Evolutionary conservation across 2,888 invertebrate genomes (phyloP).

Genomic region (Trichacis sp.): DNA sequence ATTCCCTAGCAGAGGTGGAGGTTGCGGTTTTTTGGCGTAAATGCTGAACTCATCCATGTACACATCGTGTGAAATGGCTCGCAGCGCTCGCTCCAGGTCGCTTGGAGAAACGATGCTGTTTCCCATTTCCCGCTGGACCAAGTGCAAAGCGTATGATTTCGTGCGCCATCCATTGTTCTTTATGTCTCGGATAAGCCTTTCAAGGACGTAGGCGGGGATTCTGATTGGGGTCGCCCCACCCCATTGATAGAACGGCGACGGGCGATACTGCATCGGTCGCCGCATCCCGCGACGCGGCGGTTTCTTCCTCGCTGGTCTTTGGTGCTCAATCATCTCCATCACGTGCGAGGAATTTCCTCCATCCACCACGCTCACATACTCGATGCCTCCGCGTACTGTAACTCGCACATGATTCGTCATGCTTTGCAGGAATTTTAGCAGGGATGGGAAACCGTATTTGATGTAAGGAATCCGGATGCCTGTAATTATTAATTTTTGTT

Average conservation of each 20-base stretch:
- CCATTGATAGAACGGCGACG: neutral
- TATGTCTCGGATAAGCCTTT: neutral
- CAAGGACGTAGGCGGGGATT: neutral
- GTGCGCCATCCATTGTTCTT: too few relatives aligned
- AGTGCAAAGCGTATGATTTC: too few relatives aligned
- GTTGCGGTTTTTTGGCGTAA: too few relatives aligned
- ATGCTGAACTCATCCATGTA: too few relatives aligned
- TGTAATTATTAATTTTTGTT: too few relatives aligned
- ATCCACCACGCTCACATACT: constrained; percentile 21
- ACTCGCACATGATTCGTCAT: neutral
- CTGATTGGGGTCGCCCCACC: constrained; percentile 6
- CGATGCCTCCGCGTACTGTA: neutral
- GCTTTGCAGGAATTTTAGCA: constrained; percentile 2
- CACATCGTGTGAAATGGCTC: too few relatives aligned
- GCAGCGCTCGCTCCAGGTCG: too few relatives aligned
- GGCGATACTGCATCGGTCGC: neutral
- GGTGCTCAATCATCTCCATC: constrained; percentile 12
- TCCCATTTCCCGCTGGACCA: too few relatives aligned
- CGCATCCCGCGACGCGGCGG: neutral
- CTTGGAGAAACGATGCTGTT: too few relatives aligned
- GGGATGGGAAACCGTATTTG: neutral
- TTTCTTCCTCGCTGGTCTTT: neutral
- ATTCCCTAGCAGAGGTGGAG: too few relatives aligned
- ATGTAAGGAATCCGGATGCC: constrained; percentile 13
- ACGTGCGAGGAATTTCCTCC: constrained; percentile 13